Conservation (phyloP, 2,797 vertebrate species). For the Xiphophorus birchmanni region DNA sequence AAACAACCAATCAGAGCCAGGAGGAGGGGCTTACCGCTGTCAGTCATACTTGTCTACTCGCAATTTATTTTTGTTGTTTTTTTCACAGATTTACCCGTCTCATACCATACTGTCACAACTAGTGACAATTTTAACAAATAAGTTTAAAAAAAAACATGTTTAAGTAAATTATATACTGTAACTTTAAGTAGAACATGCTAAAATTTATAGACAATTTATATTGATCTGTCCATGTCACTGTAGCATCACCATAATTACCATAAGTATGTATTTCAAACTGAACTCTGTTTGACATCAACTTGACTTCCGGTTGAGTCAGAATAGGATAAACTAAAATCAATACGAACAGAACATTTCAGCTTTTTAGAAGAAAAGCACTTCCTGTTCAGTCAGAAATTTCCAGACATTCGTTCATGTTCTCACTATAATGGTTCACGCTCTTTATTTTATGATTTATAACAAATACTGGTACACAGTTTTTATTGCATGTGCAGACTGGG, state of each 20-base stretch:
- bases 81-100: too few relatives aligned
- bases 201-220: not conserved
- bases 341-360: not conserved
- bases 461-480: not conserved
- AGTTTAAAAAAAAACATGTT: too few relatives aligned
- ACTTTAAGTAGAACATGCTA: not conserved
- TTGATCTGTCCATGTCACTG: not conserved
- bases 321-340: not conserved
- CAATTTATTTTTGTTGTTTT: too few relatives aligned
- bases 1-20: too few relatives aligned
- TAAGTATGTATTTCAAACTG: not conserved
- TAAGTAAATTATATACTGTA: too few relatives aligned
- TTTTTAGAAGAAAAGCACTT: not conserved
- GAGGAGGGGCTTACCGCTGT: too few relatives aligned
- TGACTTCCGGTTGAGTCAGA: not conserved
- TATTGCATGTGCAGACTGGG: not conserved
- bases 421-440: not conserved
- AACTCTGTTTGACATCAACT: not conserved
- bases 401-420: not conserved
- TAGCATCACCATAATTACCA: not conserved
- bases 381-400: not conserved
- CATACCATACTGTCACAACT: too few relatives aligned
- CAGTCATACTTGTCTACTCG: too few relatives aligned
- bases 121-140: too few relatives aligned
- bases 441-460: not conserved